A percentile compares a stretch with the other conserved stretches of the same genome.
phyloP scores from a whole-genome alignment of 2,113 vertebrate species.

The Anas platyrhynchos region DNA sequence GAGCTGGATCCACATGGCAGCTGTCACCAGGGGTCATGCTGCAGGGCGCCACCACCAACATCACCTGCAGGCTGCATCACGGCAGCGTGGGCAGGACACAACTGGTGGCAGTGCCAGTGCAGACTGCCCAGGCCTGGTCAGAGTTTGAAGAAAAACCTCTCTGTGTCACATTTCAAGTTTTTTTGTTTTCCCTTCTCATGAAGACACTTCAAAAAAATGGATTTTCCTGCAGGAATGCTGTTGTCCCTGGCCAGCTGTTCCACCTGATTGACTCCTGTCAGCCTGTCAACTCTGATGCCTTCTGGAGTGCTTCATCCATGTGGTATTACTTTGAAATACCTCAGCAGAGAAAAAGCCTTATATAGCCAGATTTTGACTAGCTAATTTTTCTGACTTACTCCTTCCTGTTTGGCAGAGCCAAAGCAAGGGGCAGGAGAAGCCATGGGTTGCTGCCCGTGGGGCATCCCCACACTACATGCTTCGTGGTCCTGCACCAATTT shows the following conservation, averaged over 20 bases:
- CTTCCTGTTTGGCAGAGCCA: not conserved
- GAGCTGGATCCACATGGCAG: not conserved
- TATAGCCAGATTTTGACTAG: not conserved
- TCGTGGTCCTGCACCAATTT: not conserved
- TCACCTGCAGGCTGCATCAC: not conserved
- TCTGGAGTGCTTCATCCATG: not conserved
- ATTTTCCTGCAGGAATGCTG: not conserved
- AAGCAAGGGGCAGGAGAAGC: rapidly evolving
- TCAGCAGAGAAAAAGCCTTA: not conserved
- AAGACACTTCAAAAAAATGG: not conserved
- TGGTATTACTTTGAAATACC: not conserved
- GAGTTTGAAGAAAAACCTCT: not conserved
- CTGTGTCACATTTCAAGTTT: not conserved
- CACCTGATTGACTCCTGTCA: not conserved
- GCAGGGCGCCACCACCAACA: not conserved
- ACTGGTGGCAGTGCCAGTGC: rapidly evolving
- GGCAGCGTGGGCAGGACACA: not conserved
- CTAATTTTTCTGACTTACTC: not conserved
- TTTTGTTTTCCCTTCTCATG: not conserved
- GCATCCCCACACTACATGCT: rapidly evolving
- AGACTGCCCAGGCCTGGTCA: not conserved
- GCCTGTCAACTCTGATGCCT: not conserved
- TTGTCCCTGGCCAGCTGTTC: conserved; percentile 14
- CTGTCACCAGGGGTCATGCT: not conserved
- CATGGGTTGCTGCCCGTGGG: not conserved